Conservation (phyloP, 2,888 invertebrate genomes). For the Panzeria rudis region DNA sequence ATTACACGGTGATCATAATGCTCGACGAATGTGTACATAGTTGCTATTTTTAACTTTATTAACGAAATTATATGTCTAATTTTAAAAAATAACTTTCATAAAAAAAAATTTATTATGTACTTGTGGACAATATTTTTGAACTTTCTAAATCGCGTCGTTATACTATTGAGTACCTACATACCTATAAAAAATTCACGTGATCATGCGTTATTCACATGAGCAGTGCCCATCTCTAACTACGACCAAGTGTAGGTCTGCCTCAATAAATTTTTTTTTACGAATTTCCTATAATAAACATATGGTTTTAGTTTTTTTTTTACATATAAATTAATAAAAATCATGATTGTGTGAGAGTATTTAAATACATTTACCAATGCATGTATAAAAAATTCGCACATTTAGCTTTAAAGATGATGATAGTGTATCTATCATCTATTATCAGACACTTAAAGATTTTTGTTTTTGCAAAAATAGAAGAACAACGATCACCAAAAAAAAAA, state of each 20-base stretch:
- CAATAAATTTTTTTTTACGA: constrained; percentile 57
- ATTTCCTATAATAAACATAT: constrained; percentile 70
- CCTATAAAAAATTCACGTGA: neutral
- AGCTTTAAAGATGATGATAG: constrained; percentile 20
- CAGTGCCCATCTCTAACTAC: neutral
- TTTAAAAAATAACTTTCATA: no score
- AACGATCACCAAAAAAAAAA: constrained; percentile 76
- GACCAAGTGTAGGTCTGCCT: constrained; percentile 60
- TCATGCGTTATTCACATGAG: neutral
- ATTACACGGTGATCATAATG: neutral
- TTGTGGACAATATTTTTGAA: no score
- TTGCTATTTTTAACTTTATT: no score
- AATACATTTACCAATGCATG: neutral
- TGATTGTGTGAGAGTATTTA: constrained; percentile 12
- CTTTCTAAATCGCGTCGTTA: no score
- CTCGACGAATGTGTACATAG: no score
- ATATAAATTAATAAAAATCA: constrained; percentile 8
- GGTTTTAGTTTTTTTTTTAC: constrained; percentile 54
- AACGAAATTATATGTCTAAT: no score
- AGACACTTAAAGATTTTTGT: constrained; percentile 50
- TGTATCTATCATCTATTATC: neutral
- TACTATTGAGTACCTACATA: no score
- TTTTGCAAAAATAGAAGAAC: constrained; percentile 73
- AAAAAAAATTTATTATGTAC: no score
- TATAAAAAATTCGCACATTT: constrained; percentile 48